A percentile compares a stretch with the other conserved stretches of the same genome.
Evolutionary conservation across 1,140 invertebrate genomes (phyloP).

Genomic region (Drosophila truncata): DNA sequence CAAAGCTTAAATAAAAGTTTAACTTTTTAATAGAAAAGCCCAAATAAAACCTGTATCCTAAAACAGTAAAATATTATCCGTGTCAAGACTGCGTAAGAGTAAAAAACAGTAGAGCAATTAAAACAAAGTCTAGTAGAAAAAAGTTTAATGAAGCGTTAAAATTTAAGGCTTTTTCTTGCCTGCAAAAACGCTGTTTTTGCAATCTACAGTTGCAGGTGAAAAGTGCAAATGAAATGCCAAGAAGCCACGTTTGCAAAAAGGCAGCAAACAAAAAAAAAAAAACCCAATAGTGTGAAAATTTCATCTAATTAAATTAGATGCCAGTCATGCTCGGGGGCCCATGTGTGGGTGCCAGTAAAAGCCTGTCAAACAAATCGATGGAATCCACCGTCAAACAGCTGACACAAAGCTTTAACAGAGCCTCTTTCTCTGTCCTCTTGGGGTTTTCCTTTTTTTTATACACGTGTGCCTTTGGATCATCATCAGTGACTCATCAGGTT

Average conservation of each 20-base stretch:
- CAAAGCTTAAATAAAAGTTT: neutral
- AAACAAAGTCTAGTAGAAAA: no score
- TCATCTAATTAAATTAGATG: slow-evolving; percentile 76
- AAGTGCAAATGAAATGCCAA: slow-evolving; percentile 10
- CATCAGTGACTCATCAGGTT: slow-evolving; percentile 36
- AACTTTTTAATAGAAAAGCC: neutral
- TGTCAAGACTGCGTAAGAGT: neutral
- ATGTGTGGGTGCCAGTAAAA: slow-evolving; percentile 55
- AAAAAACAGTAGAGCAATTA: neutral
- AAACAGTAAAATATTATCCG: neutral
- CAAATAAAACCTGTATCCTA: neutral
- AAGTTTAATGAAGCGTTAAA: no score
- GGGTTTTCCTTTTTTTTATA: slow-evolving; percentile 1
- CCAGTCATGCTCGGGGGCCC: slow-evolving; percentile 57
- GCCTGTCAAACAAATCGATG: slow-evolving; percentile 79
- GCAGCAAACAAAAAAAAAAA: slow-evolving; percentile 26
- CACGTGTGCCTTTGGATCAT: slow-evolving; percentile 25
- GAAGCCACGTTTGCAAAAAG: slow-evolving; percentile 8
- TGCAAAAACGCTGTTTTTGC: slow-evolving; percentile 2
- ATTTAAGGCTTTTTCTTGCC: neutral
- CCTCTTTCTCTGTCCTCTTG: slow-evolving; percentile 3
- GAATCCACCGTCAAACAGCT: slow-evolving; percentile 50
- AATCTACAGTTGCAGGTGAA: slow-evolving; percentile 1
- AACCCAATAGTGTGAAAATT: slow-evolving; percentile 64
- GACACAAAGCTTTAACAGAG: slow-evolving; percentile 35